phyloP scores from a whole-genome alignment of 2,888 invertebrate species.

The Pseudeuparius sepicola region DNA sequence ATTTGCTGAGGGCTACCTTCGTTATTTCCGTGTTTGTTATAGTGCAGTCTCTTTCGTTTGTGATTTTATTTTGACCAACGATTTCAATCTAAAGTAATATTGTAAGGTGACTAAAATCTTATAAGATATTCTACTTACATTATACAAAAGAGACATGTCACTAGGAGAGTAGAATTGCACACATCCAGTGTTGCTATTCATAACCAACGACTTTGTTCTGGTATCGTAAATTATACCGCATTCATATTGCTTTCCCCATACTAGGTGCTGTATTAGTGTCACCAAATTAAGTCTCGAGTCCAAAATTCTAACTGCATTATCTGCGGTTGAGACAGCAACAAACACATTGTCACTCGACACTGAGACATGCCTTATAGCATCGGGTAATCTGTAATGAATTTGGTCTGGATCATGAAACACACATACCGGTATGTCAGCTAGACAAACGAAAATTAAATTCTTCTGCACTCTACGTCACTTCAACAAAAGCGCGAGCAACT shows the following conservation, averaged over 20 bases:
- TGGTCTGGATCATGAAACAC: too few relatives aligned
- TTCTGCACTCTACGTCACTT: too few relatives aligned
- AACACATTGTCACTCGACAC: constrained; percentile 52
- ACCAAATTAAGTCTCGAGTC: constrained; percentile 44
- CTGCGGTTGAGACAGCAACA: constrained; percentile 55
- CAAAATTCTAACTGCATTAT: constrained; percentile 56
- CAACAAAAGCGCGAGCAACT: too few relatives aligned
- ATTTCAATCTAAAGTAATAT: constrained; percentile 52
- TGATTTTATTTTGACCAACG: constrained; percentile 58
- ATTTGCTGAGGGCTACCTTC: constrained; percentile 53
- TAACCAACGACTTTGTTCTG: constrained; percentile 51
- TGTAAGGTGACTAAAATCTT: constrained; percentile 1
- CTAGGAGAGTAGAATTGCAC: constrained; percentile 63
- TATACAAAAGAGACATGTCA: constrained; percentile 56
- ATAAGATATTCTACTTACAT: constrained; percentile 51
- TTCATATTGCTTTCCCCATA: constrained; percentile 49
- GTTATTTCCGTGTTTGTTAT: constrained; percentile 57
- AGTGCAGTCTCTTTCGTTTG: constrained; percentile 48
- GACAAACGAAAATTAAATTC: too few relatives aligned
- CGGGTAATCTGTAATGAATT: constrained; percentile 41
- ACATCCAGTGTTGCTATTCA: constrained; percentile 64
- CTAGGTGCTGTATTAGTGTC: constrained; percentile 53
- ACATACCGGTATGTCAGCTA: too few relatives aligned
- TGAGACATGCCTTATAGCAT: constrained; percentile 51
- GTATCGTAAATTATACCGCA: constrained; percentile 52